Evolutionary conservation across 2,113 vertebrate genomes (phyloP), one percentile per base, ranked within the genome.

Genomic region (Zapus hudsonius): DNA sequence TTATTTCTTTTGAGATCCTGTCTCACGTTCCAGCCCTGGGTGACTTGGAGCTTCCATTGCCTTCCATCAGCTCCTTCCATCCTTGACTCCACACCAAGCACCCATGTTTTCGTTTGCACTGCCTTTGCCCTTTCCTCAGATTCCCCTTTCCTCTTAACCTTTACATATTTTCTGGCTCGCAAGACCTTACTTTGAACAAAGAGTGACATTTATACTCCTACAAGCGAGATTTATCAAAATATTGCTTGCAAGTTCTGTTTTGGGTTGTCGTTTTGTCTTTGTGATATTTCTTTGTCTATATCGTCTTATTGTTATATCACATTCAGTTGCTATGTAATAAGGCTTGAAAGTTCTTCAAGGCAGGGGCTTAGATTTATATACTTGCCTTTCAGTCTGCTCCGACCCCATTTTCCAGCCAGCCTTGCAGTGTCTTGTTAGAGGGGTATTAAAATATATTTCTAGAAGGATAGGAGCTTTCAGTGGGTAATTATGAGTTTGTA

Each of bases 391-490:
- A 57, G 22, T 75, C 11, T 94, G 59, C 7, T 52, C 42, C 22
- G 31, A 52, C 33, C 42, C 23, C 5, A 57, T n/a, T 29, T 81
- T 42, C 25, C 33, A 55, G 29, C 61, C 36, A 55, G n/a, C 29
- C 13, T 38, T 75, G 36, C 19, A 66, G 15, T 75, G 13, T 66
- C 23, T 40, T 70, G 84, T 79, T 93, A 59, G 42, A 70, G 61
- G 83, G n/a, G 72, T 59, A 81, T 84, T 90, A 67, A 95, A 63
- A 80, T 57, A 13, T 70, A n/a, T 31, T 83, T 57, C 13, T 91
- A 87, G 59, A 89, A 67, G 74, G 8, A 44, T 79, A 19, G 69
- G 15, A 29, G 33, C 42, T 67, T 42, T 36, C 12, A 94, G 27
- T 7, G 73, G 31, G 17, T 61, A 64, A 29, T 92, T 94, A 87